phyloP scores from a whole-genome alignment of 2,888 invertebrate genomes.

The Poecilus cupreus region DNA sequence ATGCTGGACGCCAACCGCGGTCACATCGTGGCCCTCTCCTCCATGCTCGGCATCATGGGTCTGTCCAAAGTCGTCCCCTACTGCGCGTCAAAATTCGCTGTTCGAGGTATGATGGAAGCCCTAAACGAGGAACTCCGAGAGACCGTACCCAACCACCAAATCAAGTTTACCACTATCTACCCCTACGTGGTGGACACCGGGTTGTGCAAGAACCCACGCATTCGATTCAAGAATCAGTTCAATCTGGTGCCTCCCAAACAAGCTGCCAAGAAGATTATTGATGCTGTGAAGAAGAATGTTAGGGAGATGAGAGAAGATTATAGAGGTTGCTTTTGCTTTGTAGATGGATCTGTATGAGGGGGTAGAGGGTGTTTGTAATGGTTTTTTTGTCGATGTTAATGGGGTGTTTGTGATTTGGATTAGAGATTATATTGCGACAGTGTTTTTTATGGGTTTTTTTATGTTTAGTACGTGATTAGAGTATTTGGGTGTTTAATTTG shows the following conservation, averaged over 20 bases:
- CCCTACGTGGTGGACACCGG: constrained; percentile 94
- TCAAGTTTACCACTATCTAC: constrained; percentile 88
- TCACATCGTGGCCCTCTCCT: constrained; percentile 85
- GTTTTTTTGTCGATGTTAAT: too few relatives aligned
- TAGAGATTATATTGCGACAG: too few relatives aligned
- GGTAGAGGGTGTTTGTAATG: too few relatives aligned
- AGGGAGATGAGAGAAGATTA: constrained; percentile 17
- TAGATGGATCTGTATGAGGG: too few relatives aligned
- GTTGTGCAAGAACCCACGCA: constrained; percentile 84
- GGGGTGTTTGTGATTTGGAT: too few relatives aligned
- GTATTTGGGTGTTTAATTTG: too few relatives aligned
- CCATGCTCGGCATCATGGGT: constrained; percentile 85
- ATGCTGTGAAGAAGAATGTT: constrained; percentile 70
- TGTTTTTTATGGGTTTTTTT: too few relatives aligned
- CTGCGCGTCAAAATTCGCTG: constrained; percentile 88
- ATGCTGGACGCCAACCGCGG: constrained; percentile 86
- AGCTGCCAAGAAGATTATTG: constrained; percentile 80
- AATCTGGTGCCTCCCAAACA: constrained; percentile 78
- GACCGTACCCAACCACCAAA: constrained; percentile 72
- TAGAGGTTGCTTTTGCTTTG: too few relatives aligned
- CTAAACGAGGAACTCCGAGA: constrained; percentile 85
- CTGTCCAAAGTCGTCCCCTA: constrained; percentile 87
- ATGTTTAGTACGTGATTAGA: too few relatives aligned
- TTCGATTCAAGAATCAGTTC: constrained; percentile 81
- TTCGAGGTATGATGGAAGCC: constrained; percentile 90